phyloP scores from a whole-genome alignment of 2,113 vertebrate genomes.

The Kryptolebias marmoratus region DNA sequence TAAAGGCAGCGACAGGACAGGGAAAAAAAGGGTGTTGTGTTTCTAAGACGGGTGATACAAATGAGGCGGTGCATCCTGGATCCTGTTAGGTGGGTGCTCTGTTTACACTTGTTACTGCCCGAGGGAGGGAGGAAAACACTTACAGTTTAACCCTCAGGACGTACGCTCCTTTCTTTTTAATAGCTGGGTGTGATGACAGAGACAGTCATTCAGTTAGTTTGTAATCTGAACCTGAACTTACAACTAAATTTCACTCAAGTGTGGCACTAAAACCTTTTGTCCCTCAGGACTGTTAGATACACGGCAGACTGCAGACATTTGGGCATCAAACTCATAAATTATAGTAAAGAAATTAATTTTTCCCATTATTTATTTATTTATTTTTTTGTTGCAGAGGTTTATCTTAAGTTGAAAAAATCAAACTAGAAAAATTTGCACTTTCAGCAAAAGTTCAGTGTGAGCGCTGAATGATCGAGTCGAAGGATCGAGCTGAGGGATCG shows the following conservation, averaged over 20 bases:
- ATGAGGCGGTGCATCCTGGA: constrained; percentile 77
- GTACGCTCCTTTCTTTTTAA: constrained; percentile 36
- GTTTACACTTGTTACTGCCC: constrained; percentile 71
- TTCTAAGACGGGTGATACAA: constrained; percentile 73
- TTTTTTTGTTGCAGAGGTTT: too few species aligned
- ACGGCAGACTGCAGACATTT: background rate
- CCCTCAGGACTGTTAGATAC: too few species aligned
- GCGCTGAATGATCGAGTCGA: too few species aligned
- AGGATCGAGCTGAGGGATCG: too few species aligned
- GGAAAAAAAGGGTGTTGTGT: constrained; percentile 46
- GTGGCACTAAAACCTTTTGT: background rate
- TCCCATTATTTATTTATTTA: too few species aligned
- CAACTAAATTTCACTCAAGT: constrained; percentile 1
- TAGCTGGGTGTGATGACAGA: background rate
- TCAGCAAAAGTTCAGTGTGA: too few species aligned
- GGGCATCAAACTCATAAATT: background rate
- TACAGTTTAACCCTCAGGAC: constrained; percentile 63
- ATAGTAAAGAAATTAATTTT: background rate
- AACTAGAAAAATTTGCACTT: too few species aligned
- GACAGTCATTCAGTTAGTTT: background rate
- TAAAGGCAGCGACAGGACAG: background rate
- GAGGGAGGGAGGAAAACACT: constrained; percentile 39
- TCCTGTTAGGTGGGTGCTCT: constrained; percentile 74
- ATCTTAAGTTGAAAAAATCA: too few species aligned
- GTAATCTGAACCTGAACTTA: constrained; percentile 1